These are phyloP conservation scores for Malurus melanocephalus DNA, from an alignment of 2,113 vertebrate genomes.

Conservation along the genomic window DNA sequence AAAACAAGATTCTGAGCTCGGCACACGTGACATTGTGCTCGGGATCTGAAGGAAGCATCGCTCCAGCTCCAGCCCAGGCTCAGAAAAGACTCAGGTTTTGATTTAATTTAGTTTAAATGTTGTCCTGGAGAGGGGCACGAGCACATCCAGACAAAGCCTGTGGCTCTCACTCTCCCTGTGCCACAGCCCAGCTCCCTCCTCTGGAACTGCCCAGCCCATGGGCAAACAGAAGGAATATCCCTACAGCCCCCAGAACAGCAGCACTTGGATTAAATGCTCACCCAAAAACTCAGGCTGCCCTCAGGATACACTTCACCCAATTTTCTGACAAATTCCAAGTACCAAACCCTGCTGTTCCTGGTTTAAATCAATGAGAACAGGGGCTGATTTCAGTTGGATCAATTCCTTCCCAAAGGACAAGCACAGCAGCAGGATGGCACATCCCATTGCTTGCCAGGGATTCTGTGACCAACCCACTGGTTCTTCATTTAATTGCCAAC, in stretches of 20 bases:
- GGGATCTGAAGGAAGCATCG: neutral
- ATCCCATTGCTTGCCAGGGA: neutral
- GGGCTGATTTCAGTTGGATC: neutral
- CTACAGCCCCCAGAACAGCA: neutral
- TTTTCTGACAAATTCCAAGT: neutral
- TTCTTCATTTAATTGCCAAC: neutral
- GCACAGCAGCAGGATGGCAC: neutral
- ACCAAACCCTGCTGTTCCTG: neutral
- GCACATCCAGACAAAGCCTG: neutral
- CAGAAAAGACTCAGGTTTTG: neutral
- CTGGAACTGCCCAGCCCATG: neutral
- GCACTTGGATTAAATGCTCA: rapidly evolving
- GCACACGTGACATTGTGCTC: rapidly evolving
- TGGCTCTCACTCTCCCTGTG: neutral
- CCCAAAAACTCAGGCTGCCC: neutral
- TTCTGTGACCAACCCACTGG: neutral
- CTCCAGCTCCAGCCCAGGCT: neutral
- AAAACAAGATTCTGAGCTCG: neutral
- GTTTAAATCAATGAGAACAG: neutral
- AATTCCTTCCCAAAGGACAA: neutral
- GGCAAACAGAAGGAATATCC: neutral
- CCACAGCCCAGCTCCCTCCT: neutral
- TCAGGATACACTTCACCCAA: neutral
- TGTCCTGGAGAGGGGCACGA: neutral
- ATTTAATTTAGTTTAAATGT: neutral